phyloP scores from a whole-genome alignment of 2,797 vertebrate genomes.

The Pseudomugil tenellus region DNA sequence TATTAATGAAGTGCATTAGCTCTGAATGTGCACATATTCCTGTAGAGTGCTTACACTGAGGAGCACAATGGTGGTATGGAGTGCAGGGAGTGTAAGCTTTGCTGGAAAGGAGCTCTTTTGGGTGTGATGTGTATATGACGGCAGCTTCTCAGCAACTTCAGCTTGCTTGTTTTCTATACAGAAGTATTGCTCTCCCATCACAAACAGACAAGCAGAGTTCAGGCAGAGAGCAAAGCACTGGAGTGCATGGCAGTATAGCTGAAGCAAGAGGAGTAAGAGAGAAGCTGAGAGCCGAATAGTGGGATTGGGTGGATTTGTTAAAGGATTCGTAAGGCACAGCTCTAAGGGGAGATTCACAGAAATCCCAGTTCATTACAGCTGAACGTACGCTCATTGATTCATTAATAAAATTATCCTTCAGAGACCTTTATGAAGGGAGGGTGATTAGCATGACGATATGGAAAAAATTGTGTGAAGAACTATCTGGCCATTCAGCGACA shows the following conservation, averaged over 20 bases:
- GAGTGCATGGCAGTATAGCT: slow-evolving; percentile 28
- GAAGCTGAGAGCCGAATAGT: slow-evolving; percentile 22
- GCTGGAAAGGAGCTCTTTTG: slow-evolving; percentile 35
- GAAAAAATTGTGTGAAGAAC: slow-evolving; percentile 8
- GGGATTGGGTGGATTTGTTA: slow-evolving; percentile 46
- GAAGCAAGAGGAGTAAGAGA: slow-evolving; percentile 12
- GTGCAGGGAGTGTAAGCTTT: slow-evolving; percentile 20
- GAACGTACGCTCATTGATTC: slow-evolving; percentile 53
- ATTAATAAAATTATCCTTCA: slow-evolving; percentile 43
- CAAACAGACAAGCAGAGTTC: slow-evolving; percentile 48
- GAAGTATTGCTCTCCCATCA: slow-evolving; percentile 51
- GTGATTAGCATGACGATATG: slow-evolving; percentile 38
- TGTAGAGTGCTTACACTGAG: slow-evolving; percentile 27
- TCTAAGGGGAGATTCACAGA: slow-evolving; percentile 22
- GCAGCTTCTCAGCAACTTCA: slow-evolving; percentile 22
- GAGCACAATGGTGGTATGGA: slow-evolving; percentile 16
- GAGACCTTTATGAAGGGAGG: slow-evolving; percentile 27
- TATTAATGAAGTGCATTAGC: slow-evolving; percentile 65
- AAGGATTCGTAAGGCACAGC: slow-evolving; percentile 36
- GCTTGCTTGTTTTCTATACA: slow-evolving; percentile 39
- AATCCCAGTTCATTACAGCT: slow-evolving; percentile 56
- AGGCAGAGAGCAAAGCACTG: slow-evolving; percentile 37
- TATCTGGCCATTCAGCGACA: slow-evolving; percentile 12
- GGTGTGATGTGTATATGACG: slow-evolving; percentile 41
- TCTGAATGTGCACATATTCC: slow-evolving; percentile 26